phyloP scores from a whole-genome alignment of 2,888 invertebrate genomes.

The Eurytoma californica region DNA sequence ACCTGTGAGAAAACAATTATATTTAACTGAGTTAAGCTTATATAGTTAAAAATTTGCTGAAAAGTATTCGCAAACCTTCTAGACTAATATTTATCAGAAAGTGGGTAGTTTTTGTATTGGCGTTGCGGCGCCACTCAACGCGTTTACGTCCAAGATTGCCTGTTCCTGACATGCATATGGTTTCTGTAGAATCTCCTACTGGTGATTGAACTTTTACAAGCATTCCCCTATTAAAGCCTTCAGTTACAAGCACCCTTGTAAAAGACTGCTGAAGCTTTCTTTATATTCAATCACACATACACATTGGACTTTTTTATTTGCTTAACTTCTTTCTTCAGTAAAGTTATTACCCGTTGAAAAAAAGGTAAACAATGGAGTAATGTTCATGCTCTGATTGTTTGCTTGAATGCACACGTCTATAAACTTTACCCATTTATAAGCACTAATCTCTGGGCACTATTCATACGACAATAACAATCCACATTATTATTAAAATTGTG shows the following conservation, averaged over 20 bases:
- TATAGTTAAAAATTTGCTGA: too few species aligned
- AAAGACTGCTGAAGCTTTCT: conserved; percentile 48
- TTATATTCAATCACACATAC: conserved; percentile 60
- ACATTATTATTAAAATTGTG: not conserved
- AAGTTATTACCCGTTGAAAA: conserved; percentile 70
- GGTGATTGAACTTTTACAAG: conserved; percentile 48
- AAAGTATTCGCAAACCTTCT: conserved; percentile 37
- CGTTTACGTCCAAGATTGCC: conserved; percentile 75
- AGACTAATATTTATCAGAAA: conserved; percentile 35
- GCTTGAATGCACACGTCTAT: conserved; percentile 65
- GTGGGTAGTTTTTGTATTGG: conserved; percentile 62
- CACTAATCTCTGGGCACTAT: conserved; percentile 33
- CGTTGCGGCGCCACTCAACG: conserved; percentile 75
- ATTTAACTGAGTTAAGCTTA: not conserved
- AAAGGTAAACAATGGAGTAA: conserved; percentile 68
- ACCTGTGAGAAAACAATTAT: conserved; percentile 22
- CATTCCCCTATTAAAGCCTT: conserved; percentile 44
- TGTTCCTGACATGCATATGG: conserved; percentile 75
- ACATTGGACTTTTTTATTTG: conserved; percentile 56
- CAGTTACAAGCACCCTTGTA: conserved; percentile 57
- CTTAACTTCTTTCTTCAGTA: conserved; percentile 62
- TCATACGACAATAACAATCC: conserved; percentile 26
- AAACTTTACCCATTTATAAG: conserved; percentile 70
- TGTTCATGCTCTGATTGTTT: conserved; percentile 64
- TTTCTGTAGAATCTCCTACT: conserved; percentile 61